Conservation (phyloP, 1,140 invertebrate species). For the Cydia amplana region DNA sequence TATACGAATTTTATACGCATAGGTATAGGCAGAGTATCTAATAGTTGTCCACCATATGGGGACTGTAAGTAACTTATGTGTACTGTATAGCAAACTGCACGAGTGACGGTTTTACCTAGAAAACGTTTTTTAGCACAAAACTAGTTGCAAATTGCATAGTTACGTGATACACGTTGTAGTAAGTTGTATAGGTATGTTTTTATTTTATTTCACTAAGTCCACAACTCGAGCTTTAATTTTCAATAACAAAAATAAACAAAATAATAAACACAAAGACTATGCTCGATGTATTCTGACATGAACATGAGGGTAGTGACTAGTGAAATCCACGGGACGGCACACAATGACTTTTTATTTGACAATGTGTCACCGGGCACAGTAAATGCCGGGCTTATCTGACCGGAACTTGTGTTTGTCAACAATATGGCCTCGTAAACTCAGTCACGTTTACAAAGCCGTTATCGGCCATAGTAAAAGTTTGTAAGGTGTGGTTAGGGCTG, state of each 20-base stretch:
- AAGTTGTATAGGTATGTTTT: no score
- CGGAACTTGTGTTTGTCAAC: constrained; percentile 51
- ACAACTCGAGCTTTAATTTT: no score
- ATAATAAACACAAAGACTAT: background rate
- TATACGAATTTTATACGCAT: no score
- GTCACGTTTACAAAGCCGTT: constrained; percentile 57
- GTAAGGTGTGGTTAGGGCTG: constrained; percentile 38
- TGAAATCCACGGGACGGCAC: background rate
- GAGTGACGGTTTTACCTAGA: no score
- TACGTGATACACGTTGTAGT: no score
- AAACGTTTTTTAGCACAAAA: no score
- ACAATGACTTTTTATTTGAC: constrained; percentile 23
- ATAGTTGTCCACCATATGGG: no score
- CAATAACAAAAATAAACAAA: background rate
- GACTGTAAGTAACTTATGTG: no score
- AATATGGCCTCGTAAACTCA: constrained; percentile 55
- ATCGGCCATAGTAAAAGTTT: constrained; percentile 55
- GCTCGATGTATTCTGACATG: background rate
- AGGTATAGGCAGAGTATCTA: no score
- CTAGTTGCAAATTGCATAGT: no score
- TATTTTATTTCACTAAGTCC: no score
- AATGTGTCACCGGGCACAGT: constrained; percentile 19
- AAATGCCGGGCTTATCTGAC: constrained; percentile 43
- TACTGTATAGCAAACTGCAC: no score
- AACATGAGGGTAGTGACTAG: background rate